Evolutionary conservation across 2,797 vertebrate species (phyloP).

Genomic region (Mormyrus proboscirostris): DNA sequence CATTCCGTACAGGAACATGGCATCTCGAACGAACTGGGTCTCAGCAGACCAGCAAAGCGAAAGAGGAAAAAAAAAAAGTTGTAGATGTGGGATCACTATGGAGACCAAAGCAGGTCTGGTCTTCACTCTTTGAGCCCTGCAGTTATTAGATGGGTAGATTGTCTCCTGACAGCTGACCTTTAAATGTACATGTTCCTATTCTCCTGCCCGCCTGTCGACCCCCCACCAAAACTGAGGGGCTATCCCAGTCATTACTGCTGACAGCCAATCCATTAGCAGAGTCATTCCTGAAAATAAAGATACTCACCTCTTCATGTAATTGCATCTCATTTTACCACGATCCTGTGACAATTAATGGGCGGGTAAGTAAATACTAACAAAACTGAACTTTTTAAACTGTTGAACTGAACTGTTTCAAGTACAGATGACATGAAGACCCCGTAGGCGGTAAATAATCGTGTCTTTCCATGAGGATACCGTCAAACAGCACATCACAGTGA

Average conservation of each 20-base stretch:
- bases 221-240: neutral
- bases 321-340: neutral
- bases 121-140: neutral
- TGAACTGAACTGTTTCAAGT: neutral
- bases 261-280: neutral
- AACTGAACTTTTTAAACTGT: neutral
- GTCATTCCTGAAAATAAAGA: neutral
- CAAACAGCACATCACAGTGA: neutral
- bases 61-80: neutral
- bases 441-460: neutral
- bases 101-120: neutral
- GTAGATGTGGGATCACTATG: neutral
- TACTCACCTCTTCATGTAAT: neutral
- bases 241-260: neutral
- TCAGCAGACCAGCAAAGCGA: neutral
- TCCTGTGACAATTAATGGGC: neutral
- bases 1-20: neutral
- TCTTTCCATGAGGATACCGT: neutral
- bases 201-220: neutral
- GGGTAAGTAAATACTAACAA: neutral
- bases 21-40: neutral
- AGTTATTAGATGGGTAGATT: neutral
- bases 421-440: neutral
- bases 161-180: conserved; percentile 2
- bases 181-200: neutral